Conservation (phyloP, 2,888 invertebrate species). For the Exephanes ischioxanthus region DNA sequence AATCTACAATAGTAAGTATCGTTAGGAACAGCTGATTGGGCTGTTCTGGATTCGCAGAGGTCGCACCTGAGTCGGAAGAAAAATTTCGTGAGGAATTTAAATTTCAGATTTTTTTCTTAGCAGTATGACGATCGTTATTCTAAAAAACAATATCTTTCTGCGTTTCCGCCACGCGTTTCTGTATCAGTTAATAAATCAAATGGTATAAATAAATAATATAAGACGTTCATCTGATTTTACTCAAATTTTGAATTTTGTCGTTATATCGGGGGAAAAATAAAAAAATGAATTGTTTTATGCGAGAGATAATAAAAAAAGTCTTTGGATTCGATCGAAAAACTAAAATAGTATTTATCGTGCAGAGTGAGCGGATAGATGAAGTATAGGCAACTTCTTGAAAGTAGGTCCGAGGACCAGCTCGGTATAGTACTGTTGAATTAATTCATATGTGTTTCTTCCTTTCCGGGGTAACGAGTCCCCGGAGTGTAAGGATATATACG, state of each 20-base stretch:
- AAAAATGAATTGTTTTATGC: neutral
- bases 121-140: no score
- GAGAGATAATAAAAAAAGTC: neutral
- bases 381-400: conserved; percentile 62
- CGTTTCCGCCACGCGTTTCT: no score
- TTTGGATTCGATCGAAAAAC: neutral
- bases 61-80: conserved; percentile 74
- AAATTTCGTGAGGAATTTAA: neutral
- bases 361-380: conserved; percentile 46
- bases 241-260: no score
- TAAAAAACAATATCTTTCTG: no score
- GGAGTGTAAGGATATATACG: conserved; percentile 62
- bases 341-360: conserved; percentile 31
- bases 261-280: neutral
- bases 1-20: conserved; percentile 80
- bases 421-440: conserved; percentile 57
- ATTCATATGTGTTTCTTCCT: conserved; percentile 69
- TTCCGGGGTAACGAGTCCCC: conserved; percentile 68
- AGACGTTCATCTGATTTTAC: no score
- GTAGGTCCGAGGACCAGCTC: conserved; percentile 63
- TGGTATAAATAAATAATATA: no score
- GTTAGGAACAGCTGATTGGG: conserved; percentile 88
- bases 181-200: no score
- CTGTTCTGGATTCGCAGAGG: conserved; percentile 78
- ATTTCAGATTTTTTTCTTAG: no score